These are phyloP conservation scores for Drosophila setifemur DNA, from an alignment of 1,140 invertebrate genomes.

Conservation along the genomic window DNA sequence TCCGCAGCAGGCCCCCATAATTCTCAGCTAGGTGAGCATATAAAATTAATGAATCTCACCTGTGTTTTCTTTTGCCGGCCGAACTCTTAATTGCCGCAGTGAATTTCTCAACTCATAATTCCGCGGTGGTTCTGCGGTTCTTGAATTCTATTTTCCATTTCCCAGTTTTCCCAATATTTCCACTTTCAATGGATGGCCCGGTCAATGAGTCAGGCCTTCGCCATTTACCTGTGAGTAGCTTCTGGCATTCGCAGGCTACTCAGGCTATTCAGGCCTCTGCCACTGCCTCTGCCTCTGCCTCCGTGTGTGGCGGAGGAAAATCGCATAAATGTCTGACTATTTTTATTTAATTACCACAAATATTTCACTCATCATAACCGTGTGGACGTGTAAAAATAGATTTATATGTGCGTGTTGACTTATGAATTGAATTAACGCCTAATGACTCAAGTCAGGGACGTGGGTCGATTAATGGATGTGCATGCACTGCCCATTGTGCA, in stretches of 20 bases:
- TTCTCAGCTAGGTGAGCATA: slow-evolving; percentile 17
- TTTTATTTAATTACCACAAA: slow-evolving; percentile 60
- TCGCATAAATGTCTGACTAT: slow-evolving; percentile 52
- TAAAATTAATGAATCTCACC: slow-evolving; percentile 71
- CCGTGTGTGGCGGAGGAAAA: slow-evolving; percentile 39
- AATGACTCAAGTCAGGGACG: slow-evolving; percentile 23
- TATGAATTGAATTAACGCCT: slow-evolving; percentile 27
- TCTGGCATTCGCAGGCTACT: slow-evolving; percentile 3
- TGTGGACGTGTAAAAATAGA: slow-evolving; percentile 26
- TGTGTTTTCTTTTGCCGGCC: slow-evolving; percentile 47
- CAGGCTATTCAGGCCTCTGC: too few relatives aligned
- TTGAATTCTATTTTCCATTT: slow-evolving; percentile 3
- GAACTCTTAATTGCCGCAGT: slow-evolving; percentile 57
- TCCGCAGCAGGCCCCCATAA: slow-evolving; percentile 20
- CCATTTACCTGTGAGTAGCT: slow-evolving; percentile 41
- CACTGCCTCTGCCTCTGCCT: too few relatives aligned
- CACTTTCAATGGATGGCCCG: slow-evolving; percentile 30
- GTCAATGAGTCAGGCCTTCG: slow-evolving; percentile 47
- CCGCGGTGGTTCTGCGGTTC: too few relatives aligned
- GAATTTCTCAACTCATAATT: slow-evolving; percentile 51
- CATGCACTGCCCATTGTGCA: not conserved
- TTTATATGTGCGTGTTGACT: slow-evolving; percentile 30
- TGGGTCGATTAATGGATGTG: slow-evolving; percentile 13
- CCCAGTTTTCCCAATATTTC: too few relatives aligned
- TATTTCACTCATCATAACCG: slow-evolving; percentile 55